phyloP scores from a whole-genome alignment of 2,113 vertebrate species.

The Crotalus helleri region DNA sequence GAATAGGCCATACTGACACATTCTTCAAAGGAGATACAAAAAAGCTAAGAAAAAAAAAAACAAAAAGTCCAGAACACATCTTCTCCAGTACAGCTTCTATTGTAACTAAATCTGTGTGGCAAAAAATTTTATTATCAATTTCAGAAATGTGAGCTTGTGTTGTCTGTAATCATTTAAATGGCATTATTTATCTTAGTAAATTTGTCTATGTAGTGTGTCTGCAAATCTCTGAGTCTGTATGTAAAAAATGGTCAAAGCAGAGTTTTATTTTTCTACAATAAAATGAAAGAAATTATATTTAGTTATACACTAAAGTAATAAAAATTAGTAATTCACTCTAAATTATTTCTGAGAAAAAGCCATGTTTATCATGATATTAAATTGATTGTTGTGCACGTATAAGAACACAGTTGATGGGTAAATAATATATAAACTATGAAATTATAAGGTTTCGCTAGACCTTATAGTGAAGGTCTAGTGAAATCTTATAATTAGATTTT shows the following conservation, averaged over 20 bases:
- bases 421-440: neutral
- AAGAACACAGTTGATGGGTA: neutral
- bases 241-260: neutral
- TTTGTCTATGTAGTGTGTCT: neutral
- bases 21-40: neutral
- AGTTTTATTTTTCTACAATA: neutral
- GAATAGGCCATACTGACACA: neutral
- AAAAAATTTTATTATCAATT: neutral
- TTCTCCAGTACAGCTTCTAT: neutral
- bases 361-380: neutral
- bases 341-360: neutral
- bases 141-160: neutral
- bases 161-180: neutral
- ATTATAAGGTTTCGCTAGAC: too few relatives aligned
- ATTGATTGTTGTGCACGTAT: neutral
- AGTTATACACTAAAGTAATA: constrained; percentile 7
- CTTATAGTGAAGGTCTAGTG: too few relatives aligned
- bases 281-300: constrained; percentile 21
- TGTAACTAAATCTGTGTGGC: neutral
- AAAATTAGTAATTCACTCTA: neutral
- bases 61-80: neutral
- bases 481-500: too few relatives aligned
- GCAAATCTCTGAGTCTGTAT: neutral
- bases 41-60: neutral
- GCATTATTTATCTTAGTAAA: neutral